Evolutionary conservation across 1,140 invertebrate genomes (phyloP), one percentile per base, ranked within the genome.

Genomic region (Druon quercuslanigerum): DNA sequence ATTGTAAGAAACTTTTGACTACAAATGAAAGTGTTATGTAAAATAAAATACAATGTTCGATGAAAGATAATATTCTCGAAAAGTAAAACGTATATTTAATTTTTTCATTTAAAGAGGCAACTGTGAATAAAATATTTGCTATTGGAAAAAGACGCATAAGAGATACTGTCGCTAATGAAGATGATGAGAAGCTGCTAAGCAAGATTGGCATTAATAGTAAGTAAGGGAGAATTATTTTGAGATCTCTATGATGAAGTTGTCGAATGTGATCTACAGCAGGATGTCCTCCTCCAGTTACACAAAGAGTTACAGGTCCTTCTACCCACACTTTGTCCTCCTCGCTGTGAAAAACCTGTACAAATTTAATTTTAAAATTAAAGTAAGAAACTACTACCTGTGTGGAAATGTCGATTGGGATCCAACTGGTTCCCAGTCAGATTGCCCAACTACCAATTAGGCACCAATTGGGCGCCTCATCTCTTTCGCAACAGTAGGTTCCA

Each of bases 291-390:
- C 57, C 57, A 25, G 57, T 25, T 13, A 11, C 1, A 5, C 57
- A 25, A 7, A 60, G 20, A 1, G 20, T 25, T 0, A 60, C 57
- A 0, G 57, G 20, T 60, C 57, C 57, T 13, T 60, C 57, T 13
- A 14, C 57, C 57, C 57, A 60, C 57, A 60, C 33, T 60, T 33
- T 60, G 57, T 60, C 57, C 25, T 60, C 57, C 13, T 33, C 57
- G 20, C 57, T 60, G 57, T 60, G 57, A 6, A 60, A 60, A 6
- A 60, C 20, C 57, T 60, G 25, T 25, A 20, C 0, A 33, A 33
- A 33, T 25, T 5, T 33, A 60, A 60, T 60, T 13, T 25, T 33
- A 60, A 33, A 25, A 5, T 57, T 9, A 19, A 20, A 2, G 7
- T 57, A 2, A 25, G 19, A 19, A 25, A 57, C 19, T 3, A 54